Evolutionary conservation across 2,113 vertebrate species (phyloP), one percentile per base, ranked within the genome.

Genomic region (Chiloscyllium plagiosum): DNA sequence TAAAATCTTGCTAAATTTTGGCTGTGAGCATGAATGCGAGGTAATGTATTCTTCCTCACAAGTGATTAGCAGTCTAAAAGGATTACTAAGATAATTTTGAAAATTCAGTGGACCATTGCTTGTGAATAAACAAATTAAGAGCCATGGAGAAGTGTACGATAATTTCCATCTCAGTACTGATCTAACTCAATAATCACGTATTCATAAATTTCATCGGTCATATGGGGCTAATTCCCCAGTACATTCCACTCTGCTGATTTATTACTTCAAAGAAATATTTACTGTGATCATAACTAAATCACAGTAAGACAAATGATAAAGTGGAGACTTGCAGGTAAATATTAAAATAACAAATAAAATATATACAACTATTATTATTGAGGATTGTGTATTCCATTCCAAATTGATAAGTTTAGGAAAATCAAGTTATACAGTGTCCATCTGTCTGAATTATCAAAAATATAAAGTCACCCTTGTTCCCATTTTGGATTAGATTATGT

Each of bases 131-230:
- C 37, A 95, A 76, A 95, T 72, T 26, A 72, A 52, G 69, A 50
- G 65, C 22, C 65, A 94, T 47, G 37, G 37, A 94, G 65, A 70
- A 94, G 69, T 72, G 12, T 76, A 33, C 61, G 29, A 52, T 33
- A 95, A 95, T 95, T 72, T 72, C 47, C 52, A 69, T 72, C 69
- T 42, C 42, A 52, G 22, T 72, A 47, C 68, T 95, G 94, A 68
- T 72, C 69, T 72, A 52, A 95, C 94, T 95, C 94, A 95, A n/a
- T 95, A 70, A 95, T 95, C 94, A 95, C 68, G 42, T 95, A 52
- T 95, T 95, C 68, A 95, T 29, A 52, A 22, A 52, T 15, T 95
- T 72, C 68, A 72, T 95, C 20, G 42, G 94, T 52, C 94, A 95
- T 42, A 50, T 95, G 69, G 94, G 69, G 69, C 26, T 93, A 76